A percentile compares a stretch with the other conserved stretches of the same genome.
phyloP scores from a whole-genome alignment of 2,888 invertebrate genomes.

The Helobdella robusta region DNA sequence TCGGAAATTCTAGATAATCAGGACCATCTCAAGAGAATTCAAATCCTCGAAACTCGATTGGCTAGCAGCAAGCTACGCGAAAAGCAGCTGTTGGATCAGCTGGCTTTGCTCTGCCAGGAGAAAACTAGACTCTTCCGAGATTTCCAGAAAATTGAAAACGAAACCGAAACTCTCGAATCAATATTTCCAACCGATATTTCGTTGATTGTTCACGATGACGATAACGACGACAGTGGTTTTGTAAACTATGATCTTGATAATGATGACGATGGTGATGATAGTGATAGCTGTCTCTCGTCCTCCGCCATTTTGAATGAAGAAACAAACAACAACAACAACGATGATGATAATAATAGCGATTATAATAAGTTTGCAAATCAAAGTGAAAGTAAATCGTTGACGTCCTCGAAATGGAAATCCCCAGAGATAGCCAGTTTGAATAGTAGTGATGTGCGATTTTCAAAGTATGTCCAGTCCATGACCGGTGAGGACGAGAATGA shows the following conservation, averaged over 20 bases:
- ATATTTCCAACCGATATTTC: no score
- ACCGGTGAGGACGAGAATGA: slow-evolving; percentile 11
- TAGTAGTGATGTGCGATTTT: neutral
- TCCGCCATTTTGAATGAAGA: slow-evolving; percentile 1
- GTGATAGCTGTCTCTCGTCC: neutral
- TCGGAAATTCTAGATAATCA: no score
- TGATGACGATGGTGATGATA: neutral
- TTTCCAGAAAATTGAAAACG: neutral
- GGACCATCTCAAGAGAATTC: neutral
- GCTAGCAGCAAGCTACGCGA: slow-evolving; percentile 17
- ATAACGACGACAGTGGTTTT: neutral
- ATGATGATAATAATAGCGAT: neutral
- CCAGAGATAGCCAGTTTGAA: neutral
- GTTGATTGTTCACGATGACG: no score
- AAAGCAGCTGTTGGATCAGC: slow-evolving; percentile 9
- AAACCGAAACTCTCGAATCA: slow-evolving; percentile 7
- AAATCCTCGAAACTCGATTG: slow-evolving; percentile 13
- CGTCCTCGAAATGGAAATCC: neutral
- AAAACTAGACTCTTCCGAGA: slow-evolving; percentile 10
- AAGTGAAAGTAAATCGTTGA: neutral
- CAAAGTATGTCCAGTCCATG: slow-evolving; percentile 14
- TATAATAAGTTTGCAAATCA: neutral
- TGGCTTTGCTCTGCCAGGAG: slow-evolving; percentile 22
- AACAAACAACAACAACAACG: neutral
- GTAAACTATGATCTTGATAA: neutral